phyloP scores from a whole-genome alignment of 2,113 vertebrate species.

The Crypturellus undulatus region DNA sequence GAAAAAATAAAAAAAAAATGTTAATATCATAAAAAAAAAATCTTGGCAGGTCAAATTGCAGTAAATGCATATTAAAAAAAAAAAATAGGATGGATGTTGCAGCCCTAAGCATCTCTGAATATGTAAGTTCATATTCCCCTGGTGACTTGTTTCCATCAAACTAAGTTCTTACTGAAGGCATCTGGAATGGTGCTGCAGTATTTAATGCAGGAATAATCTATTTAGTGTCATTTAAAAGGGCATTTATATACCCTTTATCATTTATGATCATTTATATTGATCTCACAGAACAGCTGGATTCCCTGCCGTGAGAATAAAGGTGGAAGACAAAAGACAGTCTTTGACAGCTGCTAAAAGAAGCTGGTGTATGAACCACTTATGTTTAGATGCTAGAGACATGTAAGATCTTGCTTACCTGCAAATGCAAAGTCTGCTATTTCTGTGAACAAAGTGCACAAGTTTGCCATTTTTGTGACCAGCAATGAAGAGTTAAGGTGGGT shows the following conservation, averaged over 20 bases:
- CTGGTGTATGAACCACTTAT: background rate
- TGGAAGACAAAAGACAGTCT: background rate
- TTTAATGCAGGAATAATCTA: background rate
- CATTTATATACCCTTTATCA: too few species aligned
- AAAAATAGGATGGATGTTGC: background rate
- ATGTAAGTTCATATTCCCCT: background rate
- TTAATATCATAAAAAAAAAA: background rate
- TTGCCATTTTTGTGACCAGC: background rate
- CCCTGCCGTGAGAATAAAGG: background rate
- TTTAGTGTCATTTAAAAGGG: background rate
- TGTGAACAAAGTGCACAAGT: background rate
- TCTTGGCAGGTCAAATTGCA: background rate
- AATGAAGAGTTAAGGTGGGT: background rate
- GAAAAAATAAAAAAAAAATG: background rate
- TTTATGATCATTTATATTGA: background rate
- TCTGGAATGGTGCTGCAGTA: background rate
- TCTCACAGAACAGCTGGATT: background rate
- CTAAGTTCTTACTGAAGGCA: background rate
- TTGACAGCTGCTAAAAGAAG: background rate
- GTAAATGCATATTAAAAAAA: background rate
- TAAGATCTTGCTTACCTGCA: background rate
- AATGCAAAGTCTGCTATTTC: background rate
- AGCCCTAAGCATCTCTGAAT: background rate
- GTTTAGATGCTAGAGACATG: background rate
- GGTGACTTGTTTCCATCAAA: background rate